phyloP scores from a whole-genome alignment of 1,140 invertebrate species.

The Diorhabda carinulata region DNA sequence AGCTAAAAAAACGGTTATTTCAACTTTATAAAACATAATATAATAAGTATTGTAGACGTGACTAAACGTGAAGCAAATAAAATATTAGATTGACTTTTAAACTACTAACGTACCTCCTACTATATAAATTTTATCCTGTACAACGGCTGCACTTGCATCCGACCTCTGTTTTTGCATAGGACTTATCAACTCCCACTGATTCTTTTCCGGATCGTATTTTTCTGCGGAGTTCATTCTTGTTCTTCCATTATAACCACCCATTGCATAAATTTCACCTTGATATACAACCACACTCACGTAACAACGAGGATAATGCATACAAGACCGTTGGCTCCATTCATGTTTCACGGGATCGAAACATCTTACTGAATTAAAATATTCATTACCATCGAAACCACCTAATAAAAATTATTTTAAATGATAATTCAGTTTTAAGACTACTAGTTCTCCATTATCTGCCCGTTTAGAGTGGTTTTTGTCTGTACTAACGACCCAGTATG shows the following conservation, averaged over 20 bases:
- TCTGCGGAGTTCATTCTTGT: slow-evolving; percentile 71
- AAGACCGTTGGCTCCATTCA: slow-evolving; percentile 63
- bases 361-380: slow-evolving; percentile 67
- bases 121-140: slow-evolving; percentile 64
- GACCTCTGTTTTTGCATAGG: slow-evolving; percentile 77
- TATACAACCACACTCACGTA: slow-evolving; percentile 72
- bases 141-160: slow-evolving; percentile 67
- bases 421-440: too few relatives aligned
- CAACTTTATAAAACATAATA: too few relatives aligned
- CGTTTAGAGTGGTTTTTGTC: too few relatives aligned
- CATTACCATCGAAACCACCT: slow-evolving; percentile 68
- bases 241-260: slow-evolving; percentile 84
- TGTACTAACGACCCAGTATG: too few relatives aligned
- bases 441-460: too few relatives aligned
- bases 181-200: slow-evolving; percentile 79
- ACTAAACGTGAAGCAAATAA: too few relatives aligned
- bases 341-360: slow-evolving; percentile 62
- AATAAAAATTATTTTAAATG: slow-evolving; percentile 35
- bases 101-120: slow-evolving; percentile 56
- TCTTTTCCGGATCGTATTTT: slow-evolving; percentile 64
- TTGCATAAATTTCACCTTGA: slow-evolving; percentile 73
- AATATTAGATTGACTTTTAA: too few relatives aligned
- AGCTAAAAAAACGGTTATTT: too few relatives aligned
- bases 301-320: slow-evolving; percentile 70
- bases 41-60: too few relatives aligned